Conservation (phyloP, 2,888 invertebrate genomes). For the Calameuta filiformis region DNA sequence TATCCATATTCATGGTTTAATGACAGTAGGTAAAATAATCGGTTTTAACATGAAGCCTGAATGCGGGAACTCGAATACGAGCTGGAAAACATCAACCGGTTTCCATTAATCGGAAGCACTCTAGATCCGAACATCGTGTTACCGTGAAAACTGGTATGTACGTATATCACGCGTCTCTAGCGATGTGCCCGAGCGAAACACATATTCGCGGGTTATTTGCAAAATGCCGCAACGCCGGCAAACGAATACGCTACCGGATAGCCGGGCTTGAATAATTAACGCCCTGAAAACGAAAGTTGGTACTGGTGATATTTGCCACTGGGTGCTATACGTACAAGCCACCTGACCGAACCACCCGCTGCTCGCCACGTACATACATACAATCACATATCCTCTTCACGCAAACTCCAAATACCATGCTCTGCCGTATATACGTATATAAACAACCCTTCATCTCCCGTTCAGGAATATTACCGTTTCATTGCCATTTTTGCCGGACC, state of each 20-base stretch:
- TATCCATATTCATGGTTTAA: background rate
- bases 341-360: background rate
- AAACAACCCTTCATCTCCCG: background rate
- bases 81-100: constrained; percentile 13
- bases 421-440: background rate
- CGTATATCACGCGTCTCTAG: constrained; percentile 2
- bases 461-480: background rate
- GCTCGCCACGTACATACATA: background rate
- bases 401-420: background rate
- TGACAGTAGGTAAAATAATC: constrained; percentile 57
- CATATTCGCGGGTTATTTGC: constrained; percentile 36
- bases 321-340: background rate
- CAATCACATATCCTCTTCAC: background rate
- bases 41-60: constrained; percentile 44
- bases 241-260: constrained; percentile 47
- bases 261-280: constrained; percentile 56
- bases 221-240: constrained; percentile 43
- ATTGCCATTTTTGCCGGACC: background rate
- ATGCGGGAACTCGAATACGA: background rate
- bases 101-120: constrained; percentile 21
- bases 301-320: constrained; percentile 48
- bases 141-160: constrained; percentile 29
- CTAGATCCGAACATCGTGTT: constrained; percentile 28
- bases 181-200: background rate
- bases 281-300: constrained; percentile 58